Percentiles rank a stretch among this genome's conserved stretches.
These are phyloP conservation scores for Enteromius viviparus DNA, from an alignment of 2,797 vertebrate species.

Conservation along the genomic window DNA sequence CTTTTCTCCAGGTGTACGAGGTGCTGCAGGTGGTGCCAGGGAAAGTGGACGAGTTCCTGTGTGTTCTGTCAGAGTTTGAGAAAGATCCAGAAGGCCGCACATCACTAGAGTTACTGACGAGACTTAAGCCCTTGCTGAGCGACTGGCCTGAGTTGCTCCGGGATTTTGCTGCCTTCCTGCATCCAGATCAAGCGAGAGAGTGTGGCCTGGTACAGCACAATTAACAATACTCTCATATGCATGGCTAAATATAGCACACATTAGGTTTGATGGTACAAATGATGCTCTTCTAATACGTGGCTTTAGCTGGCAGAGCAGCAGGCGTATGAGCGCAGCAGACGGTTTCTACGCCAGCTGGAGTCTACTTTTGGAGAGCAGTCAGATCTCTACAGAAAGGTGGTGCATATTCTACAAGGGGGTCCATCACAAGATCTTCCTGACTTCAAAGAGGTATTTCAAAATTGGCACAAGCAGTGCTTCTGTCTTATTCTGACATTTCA, in stretches of 20 bases:
- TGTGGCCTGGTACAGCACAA: slow-evolving; percentile 84
- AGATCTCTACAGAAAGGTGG: slow-evolving; percentile 85
- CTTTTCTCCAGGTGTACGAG: slow-evolving; percentile 80
- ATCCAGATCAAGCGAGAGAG: slow-evolving; percentile 81
- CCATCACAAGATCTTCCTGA: slow-evolving; percentile 78
- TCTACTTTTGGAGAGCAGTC: slow-evolving; percentile 86
- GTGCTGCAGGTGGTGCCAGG: slow-evolving; percentile 78
- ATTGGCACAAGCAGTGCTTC: not conserved
- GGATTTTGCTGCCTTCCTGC: slow-evolving; percentile 91
- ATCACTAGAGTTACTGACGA: slow-evolving; percentile 77
- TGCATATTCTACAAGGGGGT: slow-evolving; percentile 86
- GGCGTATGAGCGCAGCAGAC: slow-evolving; percentile 88
- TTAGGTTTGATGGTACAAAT: not conserved
- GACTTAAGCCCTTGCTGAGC: slow-evolving; percentile 74
- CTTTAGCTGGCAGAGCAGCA: slow-evolving; percentile 89
- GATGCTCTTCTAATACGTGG: not conserved
- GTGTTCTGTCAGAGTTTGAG: slow-evolving; percentile 83
- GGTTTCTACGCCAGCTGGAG: slow-evolving; percentile 86
- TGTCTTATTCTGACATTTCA: not conserved
- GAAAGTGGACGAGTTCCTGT: slow-evolving; percentile 83
- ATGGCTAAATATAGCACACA: not conserved
- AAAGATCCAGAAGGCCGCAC: slow-evolving; percentile 67
- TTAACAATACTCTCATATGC: not conserved
- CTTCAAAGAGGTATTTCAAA: slow-evolving; percentile 76
- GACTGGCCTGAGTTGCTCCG: slow-evolving; percentile 88